Conservation (phyloP, 1,140 invertebrate genomes). For the Drosophila sproati region DNA sequence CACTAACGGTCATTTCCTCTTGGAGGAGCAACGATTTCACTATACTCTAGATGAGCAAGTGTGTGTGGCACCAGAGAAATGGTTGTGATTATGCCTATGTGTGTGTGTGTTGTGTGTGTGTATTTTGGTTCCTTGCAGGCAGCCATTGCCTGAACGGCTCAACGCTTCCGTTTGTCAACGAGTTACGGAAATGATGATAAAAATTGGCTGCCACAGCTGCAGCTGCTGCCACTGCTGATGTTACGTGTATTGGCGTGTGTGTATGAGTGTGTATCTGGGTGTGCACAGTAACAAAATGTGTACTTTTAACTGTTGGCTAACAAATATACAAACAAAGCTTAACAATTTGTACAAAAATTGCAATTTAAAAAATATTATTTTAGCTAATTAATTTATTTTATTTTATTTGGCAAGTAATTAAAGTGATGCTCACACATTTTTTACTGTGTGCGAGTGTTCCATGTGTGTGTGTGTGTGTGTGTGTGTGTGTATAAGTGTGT, state of each 20-base stretch:
- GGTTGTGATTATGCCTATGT: background rate
- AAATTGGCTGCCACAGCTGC: slow-evolving; percentile 70
- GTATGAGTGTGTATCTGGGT: slow-evolving; percentile 7
- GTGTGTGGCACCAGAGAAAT: background rate
- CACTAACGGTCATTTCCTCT: slow-evolving; percentile 75
- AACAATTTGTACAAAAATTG: no score
- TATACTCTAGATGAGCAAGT: slow-evolving; percentile 3
- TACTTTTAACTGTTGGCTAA: background rate
- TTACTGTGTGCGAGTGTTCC: slow-evolving; percentile 28
- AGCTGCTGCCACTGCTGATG: slow-evolving; percentile 50
- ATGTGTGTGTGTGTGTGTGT: slow-evolving; percentile 27
- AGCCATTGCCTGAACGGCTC: slow-evolving; percentile 67
- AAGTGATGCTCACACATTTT: background rate
- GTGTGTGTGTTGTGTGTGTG: slow-evolving; percentile 10
- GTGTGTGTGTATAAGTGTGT: slow-evolving; percentile 32
- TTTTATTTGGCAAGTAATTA: no score
- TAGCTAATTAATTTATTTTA: no score
- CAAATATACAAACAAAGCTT: no score
- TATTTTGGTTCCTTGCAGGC: slow-evolving; percentile 24
- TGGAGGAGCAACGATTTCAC: background rate
- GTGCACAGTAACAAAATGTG: slow-evolving; percentile 14
- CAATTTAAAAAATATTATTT: no score
- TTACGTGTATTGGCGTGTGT: slow-evolving; percentile 46
- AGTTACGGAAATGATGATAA: slow-evolving; percentile 82
- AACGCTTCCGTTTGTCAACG: slow-evolving; percentile 80